A percentile compares a stretch with the other conserved stretches of the same genome.
phyloP scores from a whole-genome alignment of 1,140 invertebrate genomes.

The Musca vetustissima region DNA sequence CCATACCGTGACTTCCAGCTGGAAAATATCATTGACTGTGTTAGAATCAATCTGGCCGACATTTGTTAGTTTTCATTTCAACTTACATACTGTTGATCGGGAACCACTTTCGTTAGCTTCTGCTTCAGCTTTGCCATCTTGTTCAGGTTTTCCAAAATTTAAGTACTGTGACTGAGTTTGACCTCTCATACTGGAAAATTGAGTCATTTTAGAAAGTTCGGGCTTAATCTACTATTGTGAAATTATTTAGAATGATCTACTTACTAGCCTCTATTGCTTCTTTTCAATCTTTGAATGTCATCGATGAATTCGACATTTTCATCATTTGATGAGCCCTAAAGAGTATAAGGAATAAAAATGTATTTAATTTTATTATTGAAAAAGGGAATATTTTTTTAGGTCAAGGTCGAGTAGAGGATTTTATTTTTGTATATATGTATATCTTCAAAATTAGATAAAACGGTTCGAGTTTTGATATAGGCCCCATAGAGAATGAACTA shows the following conservation, averaged over 20 bases:
- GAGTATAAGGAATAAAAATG: neutral
- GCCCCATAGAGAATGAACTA: no score
- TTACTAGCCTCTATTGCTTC: conserved; percentile 51
- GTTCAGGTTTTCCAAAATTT: conserved; percentile 63
- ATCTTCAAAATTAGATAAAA: no score
- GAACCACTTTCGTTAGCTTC: conserved; percentile 72
- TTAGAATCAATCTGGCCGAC: neutral
- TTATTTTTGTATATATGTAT: no score
- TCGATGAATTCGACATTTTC: conserved; percentile 25
- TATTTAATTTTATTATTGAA: neutral
- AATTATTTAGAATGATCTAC: conserved; percentile 23
- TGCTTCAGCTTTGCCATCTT: conserved; percentile 74
- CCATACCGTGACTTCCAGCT: conserved; percentile 76
- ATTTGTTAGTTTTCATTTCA: neutral
- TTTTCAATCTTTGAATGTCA: conserved; percentile 36
- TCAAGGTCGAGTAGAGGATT: no score
- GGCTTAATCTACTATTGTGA: no score
- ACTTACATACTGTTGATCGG: conserved; percentile 74
- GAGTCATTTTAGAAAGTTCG: no score
- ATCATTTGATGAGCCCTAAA: conserved; percentile 11
- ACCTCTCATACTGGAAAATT: conserved; percentile 59
- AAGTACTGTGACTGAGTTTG: conserved; percentile 83
- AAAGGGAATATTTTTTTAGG: no score
- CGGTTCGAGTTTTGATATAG: no score
- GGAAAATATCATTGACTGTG: neutral